Conservation (phyloP, 2,888 invertebrate genomes). For the Drosophila subquinaria region DNA sequence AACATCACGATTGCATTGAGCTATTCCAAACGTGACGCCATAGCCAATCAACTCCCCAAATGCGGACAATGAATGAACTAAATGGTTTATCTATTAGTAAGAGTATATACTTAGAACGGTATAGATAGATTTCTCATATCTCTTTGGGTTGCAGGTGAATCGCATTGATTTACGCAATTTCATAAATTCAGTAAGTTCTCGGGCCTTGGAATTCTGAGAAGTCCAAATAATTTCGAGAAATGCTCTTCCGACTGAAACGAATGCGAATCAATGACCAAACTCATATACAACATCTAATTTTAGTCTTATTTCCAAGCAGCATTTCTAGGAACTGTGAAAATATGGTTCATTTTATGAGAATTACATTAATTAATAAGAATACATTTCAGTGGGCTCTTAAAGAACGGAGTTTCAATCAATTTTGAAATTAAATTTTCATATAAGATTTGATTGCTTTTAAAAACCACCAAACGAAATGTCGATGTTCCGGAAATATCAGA, state of each 20-base stretch:
- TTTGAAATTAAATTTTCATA: too few species aligned
- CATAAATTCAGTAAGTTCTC: background rate
- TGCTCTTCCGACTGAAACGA: conserved; percentile 16
- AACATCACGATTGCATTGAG: conserved; percentile 5
- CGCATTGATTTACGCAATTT: conserved; percentile 27
- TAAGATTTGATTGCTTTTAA: too few species aligned
- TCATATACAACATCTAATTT: conserved; percentile 22
- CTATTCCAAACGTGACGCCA: conserved; percentile 21
- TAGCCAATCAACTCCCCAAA: conserved; percentile 6
- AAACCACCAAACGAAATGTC: too few species aligned
- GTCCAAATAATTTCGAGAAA: conserved; percentile 7
- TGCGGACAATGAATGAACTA: conserved; percentile 17
- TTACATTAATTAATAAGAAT: background rate
- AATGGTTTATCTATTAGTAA: conserved; percentile 21
- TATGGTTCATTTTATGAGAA: background rate
- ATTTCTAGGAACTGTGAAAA: conserved; percentile 23
- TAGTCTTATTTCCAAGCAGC: conserved; percentile 14
- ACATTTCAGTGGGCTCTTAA: too few species aligned
- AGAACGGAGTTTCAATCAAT: too few species aligned
- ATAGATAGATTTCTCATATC: conserved; percentile 1
- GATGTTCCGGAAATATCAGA: too few species aligned
- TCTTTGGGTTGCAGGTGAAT: conserved; percentile 24
- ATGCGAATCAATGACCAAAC: conserved; percentile 12
- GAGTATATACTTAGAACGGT: conserved; percentile 3
- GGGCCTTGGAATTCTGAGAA: conserved; percentile 30